Evolutionary conservation across 2,888 invertebrate species (phyloP).

Genomic region (Xestoiulus laeticollis): DNA sequence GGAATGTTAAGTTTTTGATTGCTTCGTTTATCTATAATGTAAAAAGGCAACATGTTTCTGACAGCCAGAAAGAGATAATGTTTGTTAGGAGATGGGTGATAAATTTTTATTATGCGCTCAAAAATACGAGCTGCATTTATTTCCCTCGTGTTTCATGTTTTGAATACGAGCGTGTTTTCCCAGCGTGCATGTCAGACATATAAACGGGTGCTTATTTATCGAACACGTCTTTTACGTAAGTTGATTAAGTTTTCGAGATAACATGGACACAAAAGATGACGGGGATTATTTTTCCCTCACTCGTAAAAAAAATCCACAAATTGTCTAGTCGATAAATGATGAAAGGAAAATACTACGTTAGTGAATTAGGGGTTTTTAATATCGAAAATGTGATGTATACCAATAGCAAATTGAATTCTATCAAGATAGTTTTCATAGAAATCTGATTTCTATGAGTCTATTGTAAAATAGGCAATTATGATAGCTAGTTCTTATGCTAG

Average conservation of each 20-base stretch:
- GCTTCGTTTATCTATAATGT: conserved; percentile 41
- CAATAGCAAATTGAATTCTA: neutral
- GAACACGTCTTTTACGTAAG: conserved; percentile 14
- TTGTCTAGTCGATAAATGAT: conserved; percentile 35
- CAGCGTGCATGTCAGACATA: neutral
- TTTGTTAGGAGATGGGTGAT: conserved; percentile 23
- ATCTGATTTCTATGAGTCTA: neutral
- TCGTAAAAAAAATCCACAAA: neutral
- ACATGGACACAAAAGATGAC: conserved; percentile 7
- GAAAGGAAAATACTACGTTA: neutral
- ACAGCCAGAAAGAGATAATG: conserved; percentile 24
- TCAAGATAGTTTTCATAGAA: neutral
- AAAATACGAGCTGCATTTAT: conserved; percentile 31
- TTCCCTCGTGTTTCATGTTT: conserved; percentile 4
- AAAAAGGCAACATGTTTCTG: conserved; percentile 41
- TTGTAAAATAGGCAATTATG: too few species aligned
- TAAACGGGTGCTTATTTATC: neutral
- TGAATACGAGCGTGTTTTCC: conserved; percentile 13
- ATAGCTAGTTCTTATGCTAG: neutral
- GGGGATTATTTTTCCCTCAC: neutral
- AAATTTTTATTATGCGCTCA: conserved; percentile 38
- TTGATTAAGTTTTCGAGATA: conserved; percentile 38
- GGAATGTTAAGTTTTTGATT: conserved; percentile 29
- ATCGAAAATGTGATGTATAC: neutral
- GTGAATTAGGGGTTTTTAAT: neutral